phyloP scores from a whole-genome alignment of 1,140 invertebrate species.

The Platorchestia sp. region DNA sequence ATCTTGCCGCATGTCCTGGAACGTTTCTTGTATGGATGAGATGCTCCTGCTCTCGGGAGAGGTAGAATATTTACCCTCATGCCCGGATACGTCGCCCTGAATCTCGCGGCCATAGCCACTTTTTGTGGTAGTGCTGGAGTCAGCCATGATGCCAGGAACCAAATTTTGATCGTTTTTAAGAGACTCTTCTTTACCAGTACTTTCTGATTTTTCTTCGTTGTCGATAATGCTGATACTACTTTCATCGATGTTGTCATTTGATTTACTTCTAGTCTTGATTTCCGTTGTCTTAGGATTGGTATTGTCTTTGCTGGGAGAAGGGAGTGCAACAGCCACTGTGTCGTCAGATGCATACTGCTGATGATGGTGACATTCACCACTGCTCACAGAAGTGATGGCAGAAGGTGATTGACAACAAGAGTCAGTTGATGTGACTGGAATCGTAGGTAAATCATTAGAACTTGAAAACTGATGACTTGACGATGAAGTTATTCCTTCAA shows the following conservation, averaged over 20 bases:
- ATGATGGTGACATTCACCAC: neutral
- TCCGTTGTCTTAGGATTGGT: neutral
- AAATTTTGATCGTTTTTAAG: neutral
- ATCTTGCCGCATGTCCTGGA: conserved; percentile 7
- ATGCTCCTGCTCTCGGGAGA: neutral
- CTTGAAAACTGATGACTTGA: neutral
- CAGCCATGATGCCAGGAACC: neutral
- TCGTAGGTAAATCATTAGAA: neutral
- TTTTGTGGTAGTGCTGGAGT: neutral
- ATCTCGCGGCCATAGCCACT: neutral
- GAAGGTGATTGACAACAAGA: neutral
- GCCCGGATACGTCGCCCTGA: neutral
- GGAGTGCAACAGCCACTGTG: neutral
- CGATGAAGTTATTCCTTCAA: neutral
- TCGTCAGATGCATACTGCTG: neutral
- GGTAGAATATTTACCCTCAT: neutral
- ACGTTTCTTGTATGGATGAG: conserved; percentile 13
- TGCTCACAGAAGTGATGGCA: neutral
- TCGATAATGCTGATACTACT: neutral
- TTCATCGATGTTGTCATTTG: neutral
- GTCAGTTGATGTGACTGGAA: neutral
- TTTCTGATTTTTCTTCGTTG: neutral
- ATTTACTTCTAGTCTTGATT: neutral
- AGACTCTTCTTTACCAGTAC: neutral
- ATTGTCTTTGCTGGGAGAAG: neutral